A percentile compares a stretch with the other conserved stretches of the same genome.
Evolutionary conservation across 2,888 invertebrate species (phyloP).

Genomic region (Cotesia congregata): DNA sequence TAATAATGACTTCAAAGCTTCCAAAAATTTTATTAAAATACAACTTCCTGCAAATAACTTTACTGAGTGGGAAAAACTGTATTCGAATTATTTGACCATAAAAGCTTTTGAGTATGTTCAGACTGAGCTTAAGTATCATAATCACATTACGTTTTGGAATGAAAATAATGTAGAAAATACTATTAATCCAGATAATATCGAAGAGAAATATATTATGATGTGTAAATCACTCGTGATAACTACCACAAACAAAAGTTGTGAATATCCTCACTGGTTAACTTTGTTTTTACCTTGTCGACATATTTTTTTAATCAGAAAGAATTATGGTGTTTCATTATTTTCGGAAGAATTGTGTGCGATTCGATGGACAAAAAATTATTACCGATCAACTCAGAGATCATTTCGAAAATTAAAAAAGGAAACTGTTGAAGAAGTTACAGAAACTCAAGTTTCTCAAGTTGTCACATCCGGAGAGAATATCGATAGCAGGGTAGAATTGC

Average conservation of each 20-base stretch:
- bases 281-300: conserved; percentile 38
- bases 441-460: not conserved
- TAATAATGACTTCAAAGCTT: conserved; percentile 15
- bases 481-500: not conserved
- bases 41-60: not conserved
- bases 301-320: conserved; percentile 38
- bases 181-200: not conserved
- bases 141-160: not conserved
- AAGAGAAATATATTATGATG: not conserved
- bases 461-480: not conserved
- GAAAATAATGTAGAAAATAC: not conserved
- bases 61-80: not conserved
- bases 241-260: conserved; percentile 27
- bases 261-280: conserved; percentile 31
- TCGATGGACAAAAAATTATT: conserved; percentile 43
- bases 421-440: not conserved
- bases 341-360: conserved; percentile 27
- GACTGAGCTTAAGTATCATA: conserved; percentile 5
- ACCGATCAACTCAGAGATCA: conserved; percentile 30
- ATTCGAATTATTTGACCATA: conserved; percentile 2
- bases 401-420: not conserved
- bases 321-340: conserved; percentile 29
- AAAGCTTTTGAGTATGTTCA: conserved; percentile 6
- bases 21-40: conserved; percentile 19
- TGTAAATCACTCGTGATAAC: not conserved